Evolutionary conservation across 1,140 invertebrate genomes (phyloP).

Genomic region (Anoplolepis gracilipes): DNA sequence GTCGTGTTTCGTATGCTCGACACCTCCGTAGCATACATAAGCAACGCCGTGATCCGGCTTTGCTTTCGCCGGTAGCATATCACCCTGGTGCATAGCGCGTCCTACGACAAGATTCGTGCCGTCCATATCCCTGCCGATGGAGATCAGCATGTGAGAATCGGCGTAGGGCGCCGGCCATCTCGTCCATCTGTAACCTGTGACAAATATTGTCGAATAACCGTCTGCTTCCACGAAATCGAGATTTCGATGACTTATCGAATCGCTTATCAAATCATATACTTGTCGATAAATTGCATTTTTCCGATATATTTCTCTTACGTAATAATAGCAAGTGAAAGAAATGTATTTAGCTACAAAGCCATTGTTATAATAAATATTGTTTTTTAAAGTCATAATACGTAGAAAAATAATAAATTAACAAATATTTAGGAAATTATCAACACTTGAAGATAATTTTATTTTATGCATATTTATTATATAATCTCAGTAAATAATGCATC

Average conservation of each 20-base stretch:
- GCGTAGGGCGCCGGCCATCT: slow-evolving; percentile 77
- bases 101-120: slow-evolving; percentile 85
- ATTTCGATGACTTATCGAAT: neutral
- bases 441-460: neutral
- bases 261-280: slow-evolving; percentile 8
- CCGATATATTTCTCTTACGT: neutral
- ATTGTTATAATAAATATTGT: too few species aligned
- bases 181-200: slow-evolving; percentile 80
- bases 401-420: neutral
- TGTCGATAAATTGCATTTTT: neutral
- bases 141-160: slow-evolving; percentile 78
- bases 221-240: neutral
- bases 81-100: slow-evolving; percentile 83
- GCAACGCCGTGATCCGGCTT: slow-evolving; percentile 82
- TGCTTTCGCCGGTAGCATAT: slow-evolving; percentile 84
- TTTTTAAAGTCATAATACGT: too few species aligned
- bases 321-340: neutral
- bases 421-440: neutral
- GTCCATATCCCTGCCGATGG: slow-evolving; percentile 84
- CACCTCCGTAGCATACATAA: slow-evolving; percentile 83
- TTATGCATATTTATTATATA: neutral
- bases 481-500: neutral
- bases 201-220: neutral
- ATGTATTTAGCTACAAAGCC: neutral
- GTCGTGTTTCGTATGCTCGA: slow-evolving; percentile 82